A percentile compares a stretch with the other conserved stretches of the same genome.
phyloP scores from a whole-genome alignment of 2,888 invertebrate species.

The Girardia tigrina region DNA sequence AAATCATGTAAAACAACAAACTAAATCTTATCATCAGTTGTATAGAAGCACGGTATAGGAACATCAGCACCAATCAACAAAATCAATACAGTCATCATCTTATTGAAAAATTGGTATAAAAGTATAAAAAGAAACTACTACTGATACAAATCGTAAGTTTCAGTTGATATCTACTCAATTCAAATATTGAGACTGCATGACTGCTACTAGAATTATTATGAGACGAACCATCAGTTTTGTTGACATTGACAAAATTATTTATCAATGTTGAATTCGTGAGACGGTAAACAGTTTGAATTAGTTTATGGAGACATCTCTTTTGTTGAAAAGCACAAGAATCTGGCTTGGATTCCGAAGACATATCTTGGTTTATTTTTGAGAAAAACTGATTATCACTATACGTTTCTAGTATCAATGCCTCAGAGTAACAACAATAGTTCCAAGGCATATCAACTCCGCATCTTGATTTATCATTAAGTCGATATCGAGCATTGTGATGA shows the following conservation, averaged over 20 bases:
- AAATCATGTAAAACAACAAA: too few species aligned
- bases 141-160: background rate
- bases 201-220: background rate
- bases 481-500: constrained; percentile 4
- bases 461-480: background rate
- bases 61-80: constrained; percentile 16
- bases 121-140: constrained; percentile 18
- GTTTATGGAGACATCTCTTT: background rate
- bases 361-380: background rate
- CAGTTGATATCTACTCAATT: constrained; percentile 2
- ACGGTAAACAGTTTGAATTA: background rate
- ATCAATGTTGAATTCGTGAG: background rate
- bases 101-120: constrained; percentile 5
- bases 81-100: background rate
- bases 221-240: background rate
- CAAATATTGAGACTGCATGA: constrained; percentile 10
- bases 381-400: background rate
- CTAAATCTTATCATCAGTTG: background rate
- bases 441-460: constrained; percentile 4
- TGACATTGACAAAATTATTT: background rate
- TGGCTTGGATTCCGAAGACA: background rate
- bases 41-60: background rate
- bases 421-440: constrained; percentile 19
- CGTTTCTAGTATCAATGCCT: background rate
- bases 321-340: background rate